A percentile compares a stretch with the other conserved stretches of the same genome.
Conservation (phyloP, 2,797 vertebrate genomes). For the Enteromius paludinosus region DNA sequence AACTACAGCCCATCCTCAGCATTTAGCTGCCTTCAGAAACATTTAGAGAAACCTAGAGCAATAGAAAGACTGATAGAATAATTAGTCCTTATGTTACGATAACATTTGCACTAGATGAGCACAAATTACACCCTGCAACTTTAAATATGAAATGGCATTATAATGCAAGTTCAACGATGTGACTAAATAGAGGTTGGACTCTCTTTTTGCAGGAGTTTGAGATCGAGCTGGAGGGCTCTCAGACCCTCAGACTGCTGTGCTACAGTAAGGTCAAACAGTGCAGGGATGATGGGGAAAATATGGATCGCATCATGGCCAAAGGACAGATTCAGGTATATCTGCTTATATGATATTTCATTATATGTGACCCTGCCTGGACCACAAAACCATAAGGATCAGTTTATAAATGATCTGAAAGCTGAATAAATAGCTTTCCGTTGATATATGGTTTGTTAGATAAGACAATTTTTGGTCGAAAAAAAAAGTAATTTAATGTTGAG, state of each 20-base stretch:
- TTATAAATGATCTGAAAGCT: too few relatives aligned
- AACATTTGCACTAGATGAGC: not conserved
- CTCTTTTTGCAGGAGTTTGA: conserved; percentile 84
- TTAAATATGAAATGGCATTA: not conserved
- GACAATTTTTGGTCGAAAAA: too few relatives aligned
- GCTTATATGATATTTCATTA: not conserved
- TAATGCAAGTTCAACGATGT: not conserved
- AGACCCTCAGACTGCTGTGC: conserved; percentile 87
- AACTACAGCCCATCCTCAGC: not conserved
- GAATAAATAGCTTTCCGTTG: too few relatives aligned
- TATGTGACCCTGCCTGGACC: not conserved
- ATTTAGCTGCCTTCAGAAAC: not conserved
- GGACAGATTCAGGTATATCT: conserved; percentile 88
- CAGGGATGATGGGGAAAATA: conserved; percentile 86
- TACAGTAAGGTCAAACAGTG: conserved; percentile 83
- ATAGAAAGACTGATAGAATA: not conserved
- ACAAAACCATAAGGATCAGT: too few relatives aligned
- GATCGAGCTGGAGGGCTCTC: conserved; percentile 91
- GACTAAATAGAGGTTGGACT: not conserved
- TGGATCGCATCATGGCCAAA: conserved; percentile 87
- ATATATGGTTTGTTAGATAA: too few relatives aligned
- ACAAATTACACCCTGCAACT: not conserved
- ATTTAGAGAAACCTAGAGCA: not conserved
- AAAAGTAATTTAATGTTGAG: too few relatives aligned
- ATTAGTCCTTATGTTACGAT: not conserved